These are phyloP conservation scores for Seladonia tumulorum DNA, from an alignment of 2,888 invertebrate genomes.

Conservation along the genomic window DNA sequence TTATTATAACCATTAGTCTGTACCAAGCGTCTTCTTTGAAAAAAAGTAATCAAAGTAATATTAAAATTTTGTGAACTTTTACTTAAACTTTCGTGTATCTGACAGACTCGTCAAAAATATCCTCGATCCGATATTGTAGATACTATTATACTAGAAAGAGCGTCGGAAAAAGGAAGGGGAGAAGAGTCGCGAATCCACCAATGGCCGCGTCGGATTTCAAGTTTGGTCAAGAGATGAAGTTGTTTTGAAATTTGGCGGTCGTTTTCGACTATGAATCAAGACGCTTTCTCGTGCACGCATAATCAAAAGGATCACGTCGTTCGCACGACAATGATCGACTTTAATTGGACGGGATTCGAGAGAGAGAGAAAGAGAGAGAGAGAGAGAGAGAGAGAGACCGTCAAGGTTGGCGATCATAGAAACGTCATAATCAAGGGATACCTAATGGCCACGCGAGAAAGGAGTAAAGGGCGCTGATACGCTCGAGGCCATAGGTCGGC, in stretches of 20 bases:
- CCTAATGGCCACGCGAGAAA: constrained; percentile 71
- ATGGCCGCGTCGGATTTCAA: background rate
- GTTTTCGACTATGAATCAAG: constrained; percentile 16
- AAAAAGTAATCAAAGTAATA: background rate
- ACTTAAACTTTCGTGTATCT: too few species aligned
- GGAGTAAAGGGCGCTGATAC: constrained; percentile 74
- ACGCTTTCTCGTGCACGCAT: constrained; percentile 16
- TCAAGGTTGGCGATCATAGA: constrained; percentile 74
- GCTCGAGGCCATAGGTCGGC: constrained; percentile 69
- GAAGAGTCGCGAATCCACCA: too few species aligned
- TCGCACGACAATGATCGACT: constrained; percentile 69
- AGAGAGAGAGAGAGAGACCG: constrained; percentile 29
- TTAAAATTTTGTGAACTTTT: too few species aligned
- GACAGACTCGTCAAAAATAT: too few species aligned
- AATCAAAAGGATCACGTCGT: constrained; percentile 54
- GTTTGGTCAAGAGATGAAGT: constrained; percentile 20
- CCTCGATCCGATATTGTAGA: too few species aligned
- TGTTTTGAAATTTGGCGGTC: constrained; percentile 40
- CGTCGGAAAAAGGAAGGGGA: too few species aligned
- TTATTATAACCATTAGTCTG: too few species aligned
- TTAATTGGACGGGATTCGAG: constrained; percentile 66
- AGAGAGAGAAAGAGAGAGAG: constrained; percentile 10
- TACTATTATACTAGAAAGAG: too few species aligned
- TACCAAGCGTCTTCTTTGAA: background rate
- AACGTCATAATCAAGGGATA: constrained; percentile 79